Evolutionary conservation across 2,113 vertebrate genomes (phyloP).

Genomic region (Menura novaehollandiae): DNA sequence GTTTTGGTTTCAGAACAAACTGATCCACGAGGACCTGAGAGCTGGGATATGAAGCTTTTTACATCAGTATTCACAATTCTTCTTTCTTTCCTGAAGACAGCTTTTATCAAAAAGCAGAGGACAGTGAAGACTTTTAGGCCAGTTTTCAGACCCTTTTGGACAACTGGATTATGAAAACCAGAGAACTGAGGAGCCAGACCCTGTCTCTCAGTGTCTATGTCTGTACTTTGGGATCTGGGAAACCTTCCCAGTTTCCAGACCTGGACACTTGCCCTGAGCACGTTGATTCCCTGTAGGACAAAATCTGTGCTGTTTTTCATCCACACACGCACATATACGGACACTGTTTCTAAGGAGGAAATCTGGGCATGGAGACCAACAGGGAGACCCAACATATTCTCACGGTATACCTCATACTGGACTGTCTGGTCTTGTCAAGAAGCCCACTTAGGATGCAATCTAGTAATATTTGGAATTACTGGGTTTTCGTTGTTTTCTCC

Average conservation of each 20-base stretch:
- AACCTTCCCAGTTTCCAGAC: slow-evolving; percentile 46
- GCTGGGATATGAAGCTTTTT: neutral
- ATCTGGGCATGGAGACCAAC: neutral
- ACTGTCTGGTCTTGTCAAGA: neutral
- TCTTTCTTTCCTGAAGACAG: neutral
- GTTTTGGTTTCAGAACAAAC: neutral
- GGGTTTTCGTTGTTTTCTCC: neutral
- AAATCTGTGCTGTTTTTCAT: slow-evolving; percentile 17
- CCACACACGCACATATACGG: fast-evolving
- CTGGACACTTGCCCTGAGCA: slow-evolving; percentile 13
- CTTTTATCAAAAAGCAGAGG: neutral
- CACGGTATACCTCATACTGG: neutral
- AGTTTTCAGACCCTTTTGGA: neutral
- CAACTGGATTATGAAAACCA: neutral
- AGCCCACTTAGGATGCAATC: neutral
- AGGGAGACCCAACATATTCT: neutral
- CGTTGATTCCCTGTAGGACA: neutral
- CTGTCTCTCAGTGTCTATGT: neutral
- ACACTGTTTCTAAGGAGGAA: neutral
- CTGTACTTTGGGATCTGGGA: slow-evolving; percentile 50
- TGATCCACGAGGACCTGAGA: neutral
- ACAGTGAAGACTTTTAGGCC: neutral
- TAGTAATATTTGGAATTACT: neutral
- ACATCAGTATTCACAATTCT: neutral
- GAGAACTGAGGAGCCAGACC: neutral